phyloP scores from a whole-genome alignment of 2,797 vertebrate genomes.

The Benthosema pterotum region DNA sequence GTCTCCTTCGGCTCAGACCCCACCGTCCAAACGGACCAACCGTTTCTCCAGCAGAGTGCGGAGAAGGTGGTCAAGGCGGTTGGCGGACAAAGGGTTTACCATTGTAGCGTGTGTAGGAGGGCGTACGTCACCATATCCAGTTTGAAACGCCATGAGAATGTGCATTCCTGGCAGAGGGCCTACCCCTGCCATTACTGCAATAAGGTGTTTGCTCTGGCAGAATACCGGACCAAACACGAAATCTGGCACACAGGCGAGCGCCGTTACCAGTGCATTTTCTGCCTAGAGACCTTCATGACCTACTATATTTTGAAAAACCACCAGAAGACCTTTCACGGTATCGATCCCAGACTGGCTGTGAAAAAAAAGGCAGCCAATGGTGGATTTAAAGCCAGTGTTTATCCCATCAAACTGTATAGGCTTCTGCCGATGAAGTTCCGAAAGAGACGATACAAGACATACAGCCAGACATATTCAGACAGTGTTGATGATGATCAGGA shows the following conservation, averaged over 20 bases:
- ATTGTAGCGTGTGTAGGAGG: slow-evolving; percentile 93
- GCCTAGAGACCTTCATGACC: slow-evolving; percentile 98
- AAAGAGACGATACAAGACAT: slow-evolving; percentile 90
- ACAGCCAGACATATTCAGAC: slow-evolving; percentile 86
- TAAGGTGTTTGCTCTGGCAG: slow-evolving; percentile 96
- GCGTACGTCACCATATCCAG: slow-evolving; percentile 95
- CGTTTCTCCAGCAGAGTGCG: slow-evolving; percentile 70
- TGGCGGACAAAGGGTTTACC: slow-evolving; percentile 87
- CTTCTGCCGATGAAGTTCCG: slow-evolving; percentile 97
- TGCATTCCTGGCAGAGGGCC: slow-evolving; percentile 96
- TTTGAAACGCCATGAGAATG: slow-evolving; percentile 95
- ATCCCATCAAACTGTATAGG: slow-evolving; percentile 96
- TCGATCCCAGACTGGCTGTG: slow-evolving; percentile 91
- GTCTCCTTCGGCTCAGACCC: slow-evolving; percentile 65
- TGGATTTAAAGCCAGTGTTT: slow-evolving; percentile 91
- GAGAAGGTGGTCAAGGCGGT: slow-evolving; percentile 83
- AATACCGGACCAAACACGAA: slow-evolving; percentile 97
- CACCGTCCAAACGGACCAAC: slow-evolving; percentile 40
- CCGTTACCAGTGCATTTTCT: slow-evolving; percentile 98
- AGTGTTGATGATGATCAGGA: slow-evolving; percentile 54
- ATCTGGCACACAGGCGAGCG: slow-evolving; percentile 98
- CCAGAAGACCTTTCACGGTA: slow-evolving; percentile 97
- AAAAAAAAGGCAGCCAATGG: slow-evolving; percentile 92
- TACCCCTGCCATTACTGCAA: slow-evolving; percentile 99
- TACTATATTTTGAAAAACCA: slow-evolving; percentile 99